These are phyloP conservation scores for Diadumene lineata DNA, from an alignment of 92 coral and sea anemone genomes.

Conservation along the genomic window DNA sequence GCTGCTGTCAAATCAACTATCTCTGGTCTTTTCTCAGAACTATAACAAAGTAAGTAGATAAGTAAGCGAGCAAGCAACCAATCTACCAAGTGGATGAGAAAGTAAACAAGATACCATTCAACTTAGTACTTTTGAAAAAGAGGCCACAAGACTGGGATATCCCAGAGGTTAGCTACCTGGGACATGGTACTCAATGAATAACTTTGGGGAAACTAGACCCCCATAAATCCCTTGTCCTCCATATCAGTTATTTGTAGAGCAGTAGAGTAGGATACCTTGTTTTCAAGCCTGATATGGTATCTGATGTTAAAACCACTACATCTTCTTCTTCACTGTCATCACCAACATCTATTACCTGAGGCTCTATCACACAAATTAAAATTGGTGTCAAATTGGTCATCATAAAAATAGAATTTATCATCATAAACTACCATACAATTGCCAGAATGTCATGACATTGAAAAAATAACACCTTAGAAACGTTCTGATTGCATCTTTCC, in stretches of 20 bases:
- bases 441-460: too few relatives aligned
- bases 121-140: too few relatives aligned
- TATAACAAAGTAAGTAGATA: neutral
- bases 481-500: too few relatives aligned
- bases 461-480: too few relatives aligned
- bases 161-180: too few relatives aligned
- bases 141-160: too few relatives aligned
- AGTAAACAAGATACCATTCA: neutral
- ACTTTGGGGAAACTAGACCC: neutral
- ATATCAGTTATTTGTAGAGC: neutral
- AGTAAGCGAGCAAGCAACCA: neutral
- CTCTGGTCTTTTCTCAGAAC: neutral
- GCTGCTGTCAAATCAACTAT: conserved; percentile 15
- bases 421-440: too few relatives aligned
- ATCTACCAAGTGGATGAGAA: neutral
- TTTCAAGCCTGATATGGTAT: conserved; percentile 38
- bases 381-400: too few relatives aligned
- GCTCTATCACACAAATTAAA: too few relatives aligned
- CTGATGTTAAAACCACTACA: conserved; percentile 51
- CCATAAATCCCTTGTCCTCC: too few relatives aligned
- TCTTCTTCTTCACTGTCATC: conserved; percentile 78
- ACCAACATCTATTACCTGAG: conserved; percentile 35
- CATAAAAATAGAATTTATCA: too few relatives aligned
- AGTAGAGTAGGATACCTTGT: conserved; percentile 42
- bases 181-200: too few relatives aligned